Conservation (phyloP, 2,113 vertebrate species). For the Leptocoma aspasia region DNA sequence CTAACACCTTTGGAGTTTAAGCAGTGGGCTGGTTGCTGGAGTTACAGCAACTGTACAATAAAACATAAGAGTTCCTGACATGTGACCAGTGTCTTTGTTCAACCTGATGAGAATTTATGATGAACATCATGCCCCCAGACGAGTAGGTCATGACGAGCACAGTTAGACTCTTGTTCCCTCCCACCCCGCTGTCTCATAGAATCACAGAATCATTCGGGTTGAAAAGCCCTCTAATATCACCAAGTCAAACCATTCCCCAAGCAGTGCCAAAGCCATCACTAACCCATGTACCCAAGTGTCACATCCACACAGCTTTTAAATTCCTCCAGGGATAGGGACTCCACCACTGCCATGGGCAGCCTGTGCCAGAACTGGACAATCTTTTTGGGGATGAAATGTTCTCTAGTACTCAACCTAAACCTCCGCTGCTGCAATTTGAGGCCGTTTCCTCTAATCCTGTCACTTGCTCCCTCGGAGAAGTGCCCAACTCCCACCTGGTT, state of each 20-base stretch:
- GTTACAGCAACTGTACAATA: neutral
- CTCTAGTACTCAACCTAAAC: neutral
- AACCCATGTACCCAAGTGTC: neutral
- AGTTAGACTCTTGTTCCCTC: neutral
- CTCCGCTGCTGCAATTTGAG: neutral
- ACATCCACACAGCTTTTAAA: neutral
- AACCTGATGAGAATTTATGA: neutral
- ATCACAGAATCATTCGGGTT: neutral
- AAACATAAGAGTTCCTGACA: neutral
- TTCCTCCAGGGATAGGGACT: neutral
- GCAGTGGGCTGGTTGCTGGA: neutral
- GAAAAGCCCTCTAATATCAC: neutral
- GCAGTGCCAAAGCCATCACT: neutral
- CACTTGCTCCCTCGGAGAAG: neutral
- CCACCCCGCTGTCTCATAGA: neutral
- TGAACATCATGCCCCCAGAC: neutral
- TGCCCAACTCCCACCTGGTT: neutral
- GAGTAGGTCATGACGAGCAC: neutral
- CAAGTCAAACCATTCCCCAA: neutral
- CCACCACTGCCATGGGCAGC: neutral
- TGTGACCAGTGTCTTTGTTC: fast-evolving
- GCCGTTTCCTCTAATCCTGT: neutral
- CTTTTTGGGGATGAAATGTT: neutral
- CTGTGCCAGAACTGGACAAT: neutral
- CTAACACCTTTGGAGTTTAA: neutral